A percentile compares a stretch with the other conserved stretches of the same genome.
phyloP scores from a whole-genome alignment of 2,888 invertebrate species.

The Ormyrus nitidulus region DNA sequence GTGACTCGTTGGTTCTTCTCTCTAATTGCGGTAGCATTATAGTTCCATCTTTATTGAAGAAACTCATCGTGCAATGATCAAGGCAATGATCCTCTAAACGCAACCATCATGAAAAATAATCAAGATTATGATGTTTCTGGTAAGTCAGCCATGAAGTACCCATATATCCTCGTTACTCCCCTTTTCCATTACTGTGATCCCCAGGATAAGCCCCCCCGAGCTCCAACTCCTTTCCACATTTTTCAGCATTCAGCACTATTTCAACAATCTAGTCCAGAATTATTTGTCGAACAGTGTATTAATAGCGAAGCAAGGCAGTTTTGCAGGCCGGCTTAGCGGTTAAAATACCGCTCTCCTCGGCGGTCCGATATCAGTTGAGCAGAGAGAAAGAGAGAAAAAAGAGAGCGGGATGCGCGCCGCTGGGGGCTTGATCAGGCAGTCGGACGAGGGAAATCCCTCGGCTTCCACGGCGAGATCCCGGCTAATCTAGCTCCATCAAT shows the following conservation, averaged over 20 bases:
- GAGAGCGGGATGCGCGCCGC: constrained; percentile 15
- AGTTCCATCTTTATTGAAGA: neutral
- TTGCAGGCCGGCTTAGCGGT: no score
- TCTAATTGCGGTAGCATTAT: no score
- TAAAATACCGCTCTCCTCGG: no score
- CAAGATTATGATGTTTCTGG: constrained; percentile 6
- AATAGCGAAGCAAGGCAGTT: neutral
- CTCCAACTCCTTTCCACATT: constrained; percentile 50
- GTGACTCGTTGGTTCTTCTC: no score
- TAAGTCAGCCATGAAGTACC: constrained; percentile 16
- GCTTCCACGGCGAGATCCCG: constrained; percentile 63
- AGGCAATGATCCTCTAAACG: neutral
- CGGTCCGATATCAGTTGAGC: constrained; percentile 35
- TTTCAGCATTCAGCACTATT: neutral
- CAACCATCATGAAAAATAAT: neutral
- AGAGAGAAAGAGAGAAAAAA: constrained; percentile 18
- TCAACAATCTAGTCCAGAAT: no score
- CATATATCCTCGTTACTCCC: constrained; percentile 34
- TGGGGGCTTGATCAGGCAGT: constrained; percentile 61
- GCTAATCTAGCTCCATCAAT: constrained; percentile 73
- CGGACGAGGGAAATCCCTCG: constrained; percentile 55
- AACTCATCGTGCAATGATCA: neutral
- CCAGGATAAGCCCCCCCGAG: constrained; percentile 65
- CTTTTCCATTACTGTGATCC: constrained; percentile 69
- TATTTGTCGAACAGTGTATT: no score